A percentile compares a stretch with the other conserved stretches of the same genome.
Conservation (phyloP, 2,797 vertebrate genomes). For the Sebastes nivosus region DNA sequence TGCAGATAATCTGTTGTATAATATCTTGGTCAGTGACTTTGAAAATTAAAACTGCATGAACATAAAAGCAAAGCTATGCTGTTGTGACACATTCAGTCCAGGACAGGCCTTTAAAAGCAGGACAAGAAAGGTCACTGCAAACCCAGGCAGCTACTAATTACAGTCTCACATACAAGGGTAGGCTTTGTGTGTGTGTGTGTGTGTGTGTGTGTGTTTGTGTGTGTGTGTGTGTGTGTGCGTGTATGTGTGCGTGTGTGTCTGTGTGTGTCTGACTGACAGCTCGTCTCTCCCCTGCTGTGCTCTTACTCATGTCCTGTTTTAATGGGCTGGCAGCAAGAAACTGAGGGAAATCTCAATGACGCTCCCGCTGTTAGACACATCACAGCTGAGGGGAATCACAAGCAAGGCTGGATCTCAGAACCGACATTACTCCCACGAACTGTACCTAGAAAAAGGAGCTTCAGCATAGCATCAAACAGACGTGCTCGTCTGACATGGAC, state of each 20-base stretch:
- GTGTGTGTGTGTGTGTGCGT: not conserved
- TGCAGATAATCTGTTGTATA: not conserved
- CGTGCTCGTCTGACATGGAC: slow-evolving; percentile 17
- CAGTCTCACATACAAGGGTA: slow-evolving; percentile 40
- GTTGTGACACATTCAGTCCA: slow-evolving; percentile 11
- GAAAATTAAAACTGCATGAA: slow-evolving; percentile 9
- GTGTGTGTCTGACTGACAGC: slow-evolving; percentile 47
- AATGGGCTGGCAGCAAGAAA: slow-evolving; percentile 56
- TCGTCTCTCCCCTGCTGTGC: slow-evolving; percentile 51
- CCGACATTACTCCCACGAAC: not conserved
- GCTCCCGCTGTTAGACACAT: slow-evolving; percentile 34
- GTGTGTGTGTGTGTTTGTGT: slow-evolving; percentile 2
- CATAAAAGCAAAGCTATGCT: not conserved
- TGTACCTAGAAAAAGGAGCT: not conserved
- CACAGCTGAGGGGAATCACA: slow-evolving; percentile 42
- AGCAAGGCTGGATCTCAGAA: slow-evolving; percentile 1
- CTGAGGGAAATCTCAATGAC: slow-evolving; percentile 46
- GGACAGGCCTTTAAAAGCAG: slow-evolving; percentile 33
- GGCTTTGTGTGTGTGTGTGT: slow-evolving; percentile 30
- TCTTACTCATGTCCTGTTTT: slow-evolving; percentile 52
- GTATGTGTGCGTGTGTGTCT: not conserved
- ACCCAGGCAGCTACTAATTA: slow-evolving; percentile 52
- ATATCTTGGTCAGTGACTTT: not conserved
- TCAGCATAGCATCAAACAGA: slow-evolving; percentile 16
- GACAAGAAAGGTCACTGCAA: slow-evolving; percentile 55